Percentiles rank a stretch among this genome's conserved stretches.
phyloP scores from a whole-genome alignment of 2,797 vertebrate species.

The Xenops minutus region DNA sequence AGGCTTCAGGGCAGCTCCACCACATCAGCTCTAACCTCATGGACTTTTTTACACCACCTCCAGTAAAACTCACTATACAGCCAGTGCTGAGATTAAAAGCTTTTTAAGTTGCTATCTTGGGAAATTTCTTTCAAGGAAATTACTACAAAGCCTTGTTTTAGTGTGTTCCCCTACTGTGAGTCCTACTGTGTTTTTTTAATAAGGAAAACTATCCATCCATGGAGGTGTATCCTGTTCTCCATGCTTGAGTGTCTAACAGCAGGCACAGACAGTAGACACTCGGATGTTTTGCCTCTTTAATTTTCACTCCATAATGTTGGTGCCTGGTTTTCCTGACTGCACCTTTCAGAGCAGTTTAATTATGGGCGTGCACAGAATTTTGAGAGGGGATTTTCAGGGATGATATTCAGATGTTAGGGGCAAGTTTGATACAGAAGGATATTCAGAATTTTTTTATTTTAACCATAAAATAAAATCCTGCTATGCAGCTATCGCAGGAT shows the following conservation, averaged over 20 bases:
- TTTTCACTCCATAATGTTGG: constrained; percentile 75
- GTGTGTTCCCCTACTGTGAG: constrained; percentile 87
- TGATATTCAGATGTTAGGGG: constrained; percentile 26
- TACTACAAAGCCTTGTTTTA: constrained; percentile 93
- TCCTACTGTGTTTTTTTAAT: constrained; percentile 96
- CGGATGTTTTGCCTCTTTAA: constrained; percentile 76
- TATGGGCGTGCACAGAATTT: constrained; percentile 66
- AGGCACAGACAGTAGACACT: constrained; percentile 82
- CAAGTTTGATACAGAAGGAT: background rate
- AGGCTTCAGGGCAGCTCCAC: constrained; percentile 38
- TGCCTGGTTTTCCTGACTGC: constrained; percentile 71
- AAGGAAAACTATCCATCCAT: constrained; percentile 97
- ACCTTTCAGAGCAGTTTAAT: constrained; percentile 72
- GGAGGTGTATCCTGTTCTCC: constrained; percentile 97
- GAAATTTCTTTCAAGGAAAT: constrained; percentile 87
- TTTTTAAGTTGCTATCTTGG: constrained; percentile 81
- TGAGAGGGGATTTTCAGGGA: constrained; percentile 33
- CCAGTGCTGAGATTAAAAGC: constrained; percentile 75
- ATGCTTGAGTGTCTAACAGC: constrained; percentile 89
- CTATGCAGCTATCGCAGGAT: background rate
- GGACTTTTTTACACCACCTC: constrained; percentile 69
- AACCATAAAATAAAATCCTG: background rate
- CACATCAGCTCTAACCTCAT: constrained; percentile 62
- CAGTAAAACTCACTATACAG: constrained; percentile 63
- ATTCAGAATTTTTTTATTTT: background rate